Evolutionary conservation across 2,888 invertebrate genomes (phyloP).

Genomic region (Ectemnius cavifrons): DNA sequence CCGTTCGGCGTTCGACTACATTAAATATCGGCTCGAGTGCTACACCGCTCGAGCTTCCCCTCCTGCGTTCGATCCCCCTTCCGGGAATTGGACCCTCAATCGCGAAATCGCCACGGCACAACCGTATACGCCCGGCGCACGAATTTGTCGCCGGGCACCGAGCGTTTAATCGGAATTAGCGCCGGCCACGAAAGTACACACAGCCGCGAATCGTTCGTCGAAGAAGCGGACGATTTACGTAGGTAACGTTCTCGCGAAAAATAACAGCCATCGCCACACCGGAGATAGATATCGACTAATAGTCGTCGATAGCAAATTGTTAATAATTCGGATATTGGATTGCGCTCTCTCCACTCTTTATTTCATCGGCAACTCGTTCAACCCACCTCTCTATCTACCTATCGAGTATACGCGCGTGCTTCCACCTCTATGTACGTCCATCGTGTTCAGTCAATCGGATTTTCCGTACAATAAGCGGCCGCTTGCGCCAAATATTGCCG

Average conservation of each 20-base stretch:
- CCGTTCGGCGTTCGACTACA: slow-evolving; percentile 38
- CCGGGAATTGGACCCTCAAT: slow-evolving; percentile 42
- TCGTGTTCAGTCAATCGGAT: not conserved
- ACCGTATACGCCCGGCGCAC: too few relatives aligned
- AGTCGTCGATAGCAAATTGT: not conserved
- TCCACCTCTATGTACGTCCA: not conserved
- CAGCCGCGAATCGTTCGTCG: too few relatives aligned
- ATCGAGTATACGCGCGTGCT: not conserved
- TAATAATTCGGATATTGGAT: not conserved
- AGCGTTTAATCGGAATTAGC: slow-evolving; percentile 32
- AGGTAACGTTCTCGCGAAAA: too few relatives aligned
- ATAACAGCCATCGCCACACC: too few relatives aligned
- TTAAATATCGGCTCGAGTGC: slow-evolving; percentile 49
- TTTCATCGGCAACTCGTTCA: not conserved
- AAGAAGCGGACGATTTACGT: too few relatives aligned
- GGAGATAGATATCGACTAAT: not conserved
- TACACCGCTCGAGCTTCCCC: too few relatives aligned
- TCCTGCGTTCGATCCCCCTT: not conserved
- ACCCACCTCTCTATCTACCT: not conserved
- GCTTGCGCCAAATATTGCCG: not conserved
- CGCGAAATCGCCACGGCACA: slow-evolving; percentile 20
- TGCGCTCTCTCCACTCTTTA: slow-evolving; percentile 3
- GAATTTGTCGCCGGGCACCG: slow-evolving; percentile 30
- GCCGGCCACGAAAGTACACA: not conserved
- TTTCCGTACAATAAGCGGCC: not conserved